phyloP scores from a whole-genome alignment of 2,888 invertebrate species.

The Agrotis ipsilon region DNA sequence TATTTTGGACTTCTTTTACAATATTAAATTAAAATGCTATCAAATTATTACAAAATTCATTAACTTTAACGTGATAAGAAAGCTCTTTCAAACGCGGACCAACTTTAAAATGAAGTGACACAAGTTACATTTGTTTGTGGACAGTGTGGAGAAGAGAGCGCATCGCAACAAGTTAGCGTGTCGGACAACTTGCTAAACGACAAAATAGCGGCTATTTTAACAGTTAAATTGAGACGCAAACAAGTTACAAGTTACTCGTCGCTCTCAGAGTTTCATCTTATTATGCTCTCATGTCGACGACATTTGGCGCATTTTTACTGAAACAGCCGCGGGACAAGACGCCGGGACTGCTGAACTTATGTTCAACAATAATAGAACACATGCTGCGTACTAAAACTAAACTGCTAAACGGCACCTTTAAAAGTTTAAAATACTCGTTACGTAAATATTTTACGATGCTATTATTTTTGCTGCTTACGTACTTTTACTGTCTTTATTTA shows the following conservation, averaged over 20 bases:
- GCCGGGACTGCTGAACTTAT: not conserved
- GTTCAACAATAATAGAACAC: not conserved
- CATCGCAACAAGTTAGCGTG: constrained; percentile 38
- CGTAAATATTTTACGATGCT: not conserved
- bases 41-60: no score
- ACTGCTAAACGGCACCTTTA: not conserved
- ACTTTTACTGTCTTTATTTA: not conserved
- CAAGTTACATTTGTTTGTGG: not conserved
- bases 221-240: constrained; percentile 51
- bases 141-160: not conserved
- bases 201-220: constrained; percentile 47
- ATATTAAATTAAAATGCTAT: no score
- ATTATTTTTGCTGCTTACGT: not conserved
- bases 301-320: constrained; percentile 25
- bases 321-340: constrained; percentile 24
- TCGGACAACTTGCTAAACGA: constrained; percentile 42
- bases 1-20: no score
- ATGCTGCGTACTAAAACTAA: not conserved
- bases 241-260: constrained; percentile 51
- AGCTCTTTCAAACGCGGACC: not conserved
- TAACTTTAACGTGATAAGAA: not conserved
- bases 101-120: not conserved
- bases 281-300: constrained; percentile 34
- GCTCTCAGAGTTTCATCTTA: constrained; percentile 48
- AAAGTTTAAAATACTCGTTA: not conserved